A percentile compares a stretch with the other conserved stretches of the same genome.
These are phyloP conservation scores for Neodontobutis hainanensis DNA, from an alignment of 2,113 vertebrate genomes.

Conservation along the genomic window DNA sequence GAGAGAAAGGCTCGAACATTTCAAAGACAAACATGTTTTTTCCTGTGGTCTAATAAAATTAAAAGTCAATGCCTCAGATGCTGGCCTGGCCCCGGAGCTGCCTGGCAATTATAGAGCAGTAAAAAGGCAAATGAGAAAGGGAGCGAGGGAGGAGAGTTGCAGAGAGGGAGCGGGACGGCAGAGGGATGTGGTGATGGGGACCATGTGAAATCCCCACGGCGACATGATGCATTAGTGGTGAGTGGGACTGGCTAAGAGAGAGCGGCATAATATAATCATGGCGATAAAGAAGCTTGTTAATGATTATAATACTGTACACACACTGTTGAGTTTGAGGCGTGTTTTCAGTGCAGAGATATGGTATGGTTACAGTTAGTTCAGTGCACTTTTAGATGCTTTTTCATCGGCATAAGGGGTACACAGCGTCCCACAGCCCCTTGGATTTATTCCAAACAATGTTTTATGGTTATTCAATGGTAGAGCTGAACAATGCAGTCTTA, in stretches of 20 bases:
- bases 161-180: slow-evolving; percentile 11
- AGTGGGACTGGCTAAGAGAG: slow-evolving; percentile 42
- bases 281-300: not conserved
- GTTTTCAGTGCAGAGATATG: not conserved
- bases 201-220: slow-evolving; percentile 83
- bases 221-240: slow-evolving; percentile 31
- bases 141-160: slow-evolving; percentile 34
- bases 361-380: not conserved
- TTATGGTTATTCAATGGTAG: not conserved
- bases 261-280: slow-evolving; percentile 5
- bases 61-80: slow-evolving; percentile 77
- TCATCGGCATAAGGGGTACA: too few relatives aligned
- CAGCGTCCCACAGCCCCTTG: too few relatives aligned
- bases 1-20: slow-evolving; percentile 77
- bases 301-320: not conserved
- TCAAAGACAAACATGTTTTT: slow-evolving; percentile 86
- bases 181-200: slow-evolving; percentile 83
- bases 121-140: slow-evolving; percentile 74
- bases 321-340: too few relatives aligned
- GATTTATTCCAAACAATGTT: not conserved
- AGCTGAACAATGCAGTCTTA: not conserved
- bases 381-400: not conserved
- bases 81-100: slow-evolving; percentile 70
- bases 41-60: slow-evolving; percentile 86
- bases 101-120: slow-evolving; percentile 82